phyloP scores from a whole-genome alignment of 2,797 vertebrate species.

The Dromococcyx pavoninus region DNA sequence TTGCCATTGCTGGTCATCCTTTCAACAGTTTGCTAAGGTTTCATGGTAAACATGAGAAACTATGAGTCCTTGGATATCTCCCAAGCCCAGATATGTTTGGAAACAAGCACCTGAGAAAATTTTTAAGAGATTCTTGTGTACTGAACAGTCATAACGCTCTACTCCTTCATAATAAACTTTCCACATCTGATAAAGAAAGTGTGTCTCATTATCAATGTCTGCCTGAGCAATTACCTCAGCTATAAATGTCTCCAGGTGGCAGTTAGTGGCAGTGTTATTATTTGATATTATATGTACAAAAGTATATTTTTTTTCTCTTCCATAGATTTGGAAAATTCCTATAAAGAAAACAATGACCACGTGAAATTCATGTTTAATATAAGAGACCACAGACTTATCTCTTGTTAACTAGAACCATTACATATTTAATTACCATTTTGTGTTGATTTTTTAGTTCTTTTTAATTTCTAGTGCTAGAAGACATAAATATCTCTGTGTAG shows the following conservation, averaged over 20 bases:
- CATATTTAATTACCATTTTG: conserved; percentile 44
- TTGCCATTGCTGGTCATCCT: not conserved
- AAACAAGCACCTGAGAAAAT: not conserved
- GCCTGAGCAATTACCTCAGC: not conserved
- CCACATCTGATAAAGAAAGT: not conserved
- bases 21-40: not conserved
- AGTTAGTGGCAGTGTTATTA: not conserved
- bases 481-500: conserved; percentile 45
- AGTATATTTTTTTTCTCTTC: not conserved
- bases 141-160: not conserved
- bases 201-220: not conserved
- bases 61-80: not conserved
- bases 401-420: not conserved
- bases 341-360: not conserved
- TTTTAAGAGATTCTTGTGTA: not conserved
- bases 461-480: conserved; percentile 51
- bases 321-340: not conserved
- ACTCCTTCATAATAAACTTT: not conserved
- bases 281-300: not conserved
- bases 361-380: not conserved
- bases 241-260: not conserved
- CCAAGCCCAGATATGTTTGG: not conserved
- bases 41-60: not conserved
- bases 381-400: not conserved
- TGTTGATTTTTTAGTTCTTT: conserved; percentile 61